A percentile compares a stretch with the other conserved stretches of the same genome.
Evolutionary conservation across 2,113 vertebrate genomes (phyloP).

Genomic region (Nansenia antarctica): DNA sequence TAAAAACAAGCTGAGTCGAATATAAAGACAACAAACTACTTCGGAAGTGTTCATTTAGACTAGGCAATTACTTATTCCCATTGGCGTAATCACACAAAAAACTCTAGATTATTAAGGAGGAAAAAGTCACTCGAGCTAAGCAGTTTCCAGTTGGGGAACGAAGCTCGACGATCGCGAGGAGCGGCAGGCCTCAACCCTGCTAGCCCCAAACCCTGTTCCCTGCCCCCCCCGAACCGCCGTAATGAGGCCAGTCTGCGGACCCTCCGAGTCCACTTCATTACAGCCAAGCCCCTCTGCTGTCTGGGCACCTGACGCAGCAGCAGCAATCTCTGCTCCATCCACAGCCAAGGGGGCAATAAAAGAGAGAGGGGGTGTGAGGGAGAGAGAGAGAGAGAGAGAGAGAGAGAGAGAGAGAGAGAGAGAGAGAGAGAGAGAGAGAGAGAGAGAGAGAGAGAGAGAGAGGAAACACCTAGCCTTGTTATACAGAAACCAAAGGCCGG

Average conservation of each 20-base stretch:
- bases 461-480: constrained; percentile 34
- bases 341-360: constrained; percentile 52
- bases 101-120: constrained; percentile 48
- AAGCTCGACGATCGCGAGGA: constrained; percentile 22
- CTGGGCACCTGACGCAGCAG: constrained; percentile 62
- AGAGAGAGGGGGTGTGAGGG: constrained; percentile 45
- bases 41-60: constrained; percentile 55
- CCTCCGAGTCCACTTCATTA: constrained; percentile 51
- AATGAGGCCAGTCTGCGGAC: constrained; percentile 41
- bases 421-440: constrained; percentile 22
- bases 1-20: constrained; percentile 48
- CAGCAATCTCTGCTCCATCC: constrained; percentile 49
- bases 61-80: constrained; percentile 61
- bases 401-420: constrained; percentile 30
- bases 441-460: constrained; percentile 28
- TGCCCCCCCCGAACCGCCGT: constrained; percentile 51
- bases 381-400: constrained; percentile 21
- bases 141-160: constrained; percentile 58
- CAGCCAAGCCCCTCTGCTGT: constrained; percentile 41
- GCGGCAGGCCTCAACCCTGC: constrained; percentile 43
- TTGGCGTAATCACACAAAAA: constrained; percentile 58
- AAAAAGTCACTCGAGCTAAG: constrained; percentile 62
- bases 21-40: constrained; percentile 15
- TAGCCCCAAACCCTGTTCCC: constrained; percentile 19
- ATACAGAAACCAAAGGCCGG: constrained; percentile 39